Evolutionary conservation across 2,113 vertebrate species (phyloP).

Genomic region (Xiphophorus couchianus): DNA sequence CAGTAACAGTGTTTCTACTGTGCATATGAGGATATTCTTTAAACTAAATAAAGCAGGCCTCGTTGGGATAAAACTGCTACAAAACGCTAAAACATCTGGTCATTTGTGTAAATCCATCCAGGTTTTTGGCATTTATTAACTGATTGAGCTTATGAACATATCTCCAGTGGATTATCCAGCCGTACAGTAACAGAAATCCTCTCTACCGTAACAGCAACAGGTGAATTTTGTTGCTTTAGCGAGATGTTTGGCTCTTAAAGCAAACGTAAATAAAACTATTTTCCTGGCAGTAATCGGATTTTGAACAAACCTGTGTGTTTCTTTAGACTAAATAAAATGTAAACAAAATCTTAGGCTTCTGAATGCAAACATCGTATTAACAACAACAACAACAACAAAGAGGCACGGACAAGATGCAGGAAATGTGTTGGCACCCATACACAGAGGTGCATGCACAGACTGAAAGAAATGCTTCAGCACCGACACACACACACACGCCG

Average conservation of each 20-base stretch:
- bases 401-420: constrained; percentile 1
- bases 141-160: constrained; percentile 15
- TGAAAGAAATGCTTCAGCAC: neutral
- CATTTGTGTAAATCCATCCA: constrained; percentile 27
- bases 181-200: constrained; percentile 20
- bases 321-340: constrained; percentile 40
- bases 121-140: constrained; percentile 44
- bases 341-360: constrained; percentile 53
- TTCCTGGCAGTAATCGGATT: neutral
- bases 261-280: constrained; percentile 15
- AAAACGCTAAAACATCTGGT: neutral
- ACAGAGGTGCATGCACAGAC: constrained; percentile 6
- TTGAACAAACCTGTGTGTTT: neutral
- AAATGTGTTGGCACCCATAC: constrained; percentile 36
- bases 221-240: neutral
- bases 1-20: too few species aligned
- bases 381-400: neutral
- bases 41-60: neutral
- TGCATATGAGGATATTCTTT: neutral
- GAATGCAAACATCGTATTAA: constrained; percentile 4
- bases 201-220: constrained; percentile 33
- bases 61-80: too few species aligned
- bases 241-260: constrained; percentile 36
- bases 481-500: neutral
- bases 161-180: constrained; percentile 16